Conservation (phyloP, 2,888 invertebrate genomes). For the Lasioglossum marginatum region DNA sequence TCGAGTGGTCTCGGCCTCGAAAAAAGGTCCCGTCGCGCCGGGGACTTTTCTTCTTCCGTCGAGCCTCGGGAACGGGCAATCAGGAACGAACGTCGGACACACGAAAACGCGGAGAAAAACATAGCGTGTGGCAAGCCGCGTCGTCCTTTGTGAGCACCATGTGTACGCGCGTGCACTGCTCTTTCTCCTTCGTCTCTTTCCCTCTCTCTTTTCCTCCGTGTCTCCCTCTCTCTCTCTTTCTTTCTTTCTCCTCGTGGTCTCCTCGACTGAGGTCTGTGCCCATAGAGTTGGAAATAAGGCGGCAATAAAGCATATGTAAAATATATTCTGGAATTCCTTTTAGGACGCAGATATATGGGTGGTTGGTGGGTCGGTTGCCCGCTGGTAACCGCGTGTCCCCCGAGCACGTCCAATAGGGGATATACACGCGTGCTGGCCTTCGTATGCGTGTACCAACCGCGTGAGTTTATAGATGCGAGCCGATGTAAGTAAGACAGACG, state of each 20-base stretch:
- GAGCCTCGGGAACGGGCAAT: constrained; percentile 19
- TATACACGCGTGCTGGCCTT: constrained; percentile 65
- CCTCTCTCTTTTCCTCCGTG: constrained; percentile 25
- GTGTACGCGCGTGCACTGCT: constrained; percentile 51
- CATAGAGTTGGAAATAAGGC: constrained; percentile 82
- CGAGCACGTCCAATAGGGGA: constrained; percentile 63
- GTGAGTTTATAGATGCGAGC: constrained; percentile 72
- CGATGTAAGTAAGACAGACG: constrained; percentile 80
- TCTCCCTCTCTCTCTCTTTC: constrained; percentile 38
- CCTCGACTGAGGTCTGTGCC: constrained; percentile 65
- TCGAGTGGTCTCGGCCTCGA: not conserved
- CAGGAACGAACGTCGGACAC: constrained; percentile 15
- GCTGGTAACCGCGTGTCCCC: constrained; percentile 72
- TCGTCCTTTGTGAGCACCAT: constrained; percentile 51
- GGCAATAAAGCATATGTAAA: constrained; percentile 85
- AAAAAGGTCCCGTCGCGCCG: constrained; percentile 16
- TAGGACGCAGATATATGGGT: constrained; percentile 84
- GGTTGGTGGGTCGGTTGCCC: constrained; percentile 77
- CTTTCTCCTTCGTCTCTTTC: constrained; percentile 35
- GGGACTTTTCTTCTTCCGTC: not conserved
- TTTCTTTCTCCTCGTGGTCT: constrained; percentile 44
- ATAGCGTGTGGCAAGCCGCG: constrained; percentile 29
- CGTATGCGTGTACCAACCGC: constrained; percentile 67
- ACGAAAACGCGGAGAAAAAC: constrained; percentile 51
- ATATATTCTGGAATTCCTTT: constrained; percentile 85